A percentile compares a stretch with the other conserved stretches of the same genome.
Evolutionary conservation across 92 coral and sea anemone genomes (phyloP).

Genomic region (Phymanthus crucifer): DNA sequence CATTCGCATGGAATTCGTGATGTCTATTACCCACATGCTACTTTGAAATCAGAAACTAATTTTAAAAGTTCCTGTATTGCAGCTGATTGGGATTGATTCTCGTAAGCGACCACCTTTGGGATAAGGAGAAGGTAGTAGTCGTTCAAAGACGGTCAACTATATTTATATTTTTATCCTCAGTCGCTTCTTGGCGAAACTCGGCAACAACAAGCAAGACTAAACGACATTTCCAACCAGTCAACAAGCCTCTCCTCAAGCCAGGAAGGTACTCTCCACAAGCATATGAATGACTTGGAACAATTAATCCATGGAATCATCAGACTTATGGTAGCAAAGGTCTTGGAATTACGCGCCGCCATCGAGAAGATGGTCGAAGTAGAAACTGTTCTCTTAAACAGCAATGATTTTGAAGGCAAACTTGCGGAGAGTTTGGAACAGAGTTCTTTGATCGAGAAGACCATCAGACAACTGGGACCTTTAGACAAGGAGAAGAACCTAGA

Average conservation of each 20-base stretch:
- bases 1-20: too few species aligned
- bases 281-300: conserved; percentile 51
- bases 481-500: conserved; percentile 54
- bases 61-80: too few species aligned
- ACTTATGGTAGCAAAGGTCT: conserved; percentile 62
- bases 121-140: too few species aligned
- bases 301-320: conserved; percentile 67
- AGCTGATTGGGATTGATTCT: too few species aligned
- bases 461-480: conserved; percentile 69
- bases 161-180: conserved; percentile 14
- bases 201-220: conserved; percentile 42
- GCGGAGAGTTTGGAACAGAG: conserved; percentile 63
- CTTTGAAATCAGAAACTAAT: too few species aligned
- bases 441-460: conserved; percentile 49
- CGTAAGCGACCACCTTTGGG: too few species aligned
- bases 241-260: conserved; percentile 41
- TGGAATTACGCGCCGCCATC: conserved; percentile 47
- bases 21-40: too few species aligned
- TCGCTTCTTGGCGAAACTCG: conserved; percentile 42
- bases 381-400: conserved; percentile 41
- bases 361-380: conserved; percentile 63
- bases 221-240: conserved; percentile 31
- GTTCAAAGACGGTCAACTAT: too few species aligned
- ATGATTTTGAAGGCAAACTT: conserved; percentile 72
- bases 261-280: conserved; percentile 18